Evolutionary conservation across 2,113 vertebrate genomes (phyloP).

Genomic region (Orientallactaga bullata): DNA sequence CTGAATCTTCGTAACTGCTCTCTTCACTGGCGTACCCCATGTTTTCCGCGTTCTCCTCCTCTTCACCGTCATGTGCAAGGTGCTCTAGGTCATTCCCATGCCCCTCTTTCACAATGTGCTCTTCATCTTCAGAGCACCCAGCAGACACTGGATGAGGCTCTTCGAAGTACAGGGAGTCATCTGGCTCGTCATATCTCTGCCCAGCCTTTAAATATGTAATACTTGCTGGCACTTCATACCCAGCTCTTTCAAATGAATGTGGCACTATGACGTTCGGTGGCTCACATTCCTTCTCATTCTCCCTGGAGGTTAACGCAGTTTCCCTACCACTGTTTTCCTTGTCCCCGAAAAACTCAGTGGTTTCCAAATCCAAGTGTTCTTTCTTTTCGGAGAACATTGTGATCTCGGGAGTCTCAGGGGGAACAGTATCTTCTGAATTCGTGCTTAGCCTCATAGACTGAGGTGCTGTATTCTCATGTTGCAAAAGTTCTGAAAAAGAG

Average conservation of each 20-base stretch:
- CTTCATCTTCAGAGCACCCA: not conserved
- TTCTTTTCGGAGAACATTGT: not conserved
- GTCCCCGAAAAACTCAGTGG: not conserved
- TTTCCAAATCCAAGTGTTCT: not conserved
- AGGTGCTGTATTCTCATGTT: not conserved
- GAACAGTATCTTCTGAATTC: constrained; percentile 1
- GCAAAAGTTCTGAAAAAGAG: constrained; percentile 64
- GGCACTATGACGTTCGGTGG: not conserved
- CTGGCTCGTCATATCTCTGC: constrained; percentile 59
- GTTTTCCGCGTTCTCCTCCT: not conserved
- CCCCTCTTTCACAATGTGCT: not conserved
- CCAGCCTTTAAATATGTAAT: constrained; percentile 43
- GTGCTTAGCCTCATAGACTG: not conserved
- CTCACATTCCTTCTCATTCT: not conserved
- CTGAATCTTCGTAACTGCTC: not conserved
- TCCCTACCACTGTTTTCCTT: not conserved
- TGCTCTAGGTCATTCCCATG: not conserved
- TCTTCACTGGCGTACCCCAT: not conserved
- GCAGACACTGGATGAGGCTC: constrained; percentile 1
- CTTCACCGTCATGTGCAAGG: not conserved
- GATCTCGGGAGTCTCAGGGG: not conserved
- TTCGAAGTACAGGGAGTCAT: constrained; percentile 69
- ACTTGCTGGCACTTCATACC: constrained; percentile 11
- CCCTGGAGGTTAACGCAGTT: not conserved
- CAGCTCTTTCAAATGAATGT: not conserved